Conservation (phyloP, 2,888 invertebrate species). For the Desoria tigrina region DNA sequence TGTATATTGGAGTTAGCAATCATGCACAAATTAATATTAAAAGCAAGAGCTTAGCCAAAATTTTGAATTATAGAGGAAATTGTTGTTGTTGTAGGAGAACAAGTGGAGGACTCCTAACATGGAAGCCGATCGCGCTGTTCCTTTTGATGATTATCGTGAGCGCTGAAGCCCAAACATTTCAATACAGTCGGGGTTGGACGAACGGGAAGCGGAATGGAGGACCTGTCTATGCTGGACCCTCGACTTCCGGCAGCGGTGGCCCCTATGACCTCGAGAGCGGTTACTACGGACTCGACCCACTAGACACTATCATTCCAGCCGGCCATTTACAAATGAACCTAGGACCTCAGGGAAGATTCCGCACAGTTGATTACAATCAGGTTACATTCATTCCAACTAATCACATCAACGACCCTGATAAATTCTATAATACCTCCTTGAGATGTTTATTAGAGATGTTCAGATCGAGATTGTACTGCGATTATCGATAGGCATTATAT, state of each 20-base stretch:
- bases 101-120: constrained; percentile 6
- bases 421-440: neutral
- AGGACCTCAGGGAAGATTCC: constrained; percentile 38
- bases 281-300: constrained; percentile 25
- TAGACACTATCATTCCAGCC: constrained; percentile 28
- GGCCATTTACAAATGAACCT: constrained; percentile 40
- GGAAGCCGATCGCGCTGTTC: constrained; percentile 56
- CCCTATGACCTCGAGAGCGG: constrained; percentile 30
- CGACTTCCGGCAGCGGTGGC: neutral
- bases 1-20: no score
- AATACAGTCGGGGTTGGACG: constrained; percentile 76
- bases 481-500: no score
- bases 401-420: neutral
- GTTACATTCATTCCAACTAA: constrained; percentile 19
- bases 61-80: no score
- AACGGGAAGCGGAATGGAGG: constrained; percentile 61
- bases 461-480: no score
- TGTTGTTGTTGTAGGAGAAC: no score
- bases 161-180: constrained; percentile 69
- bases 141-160: constrained; percentile 59
- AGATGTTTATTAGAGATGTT: no score
- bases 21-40: no score
- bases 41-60: no score
- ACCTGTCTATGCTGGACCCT: constrained; percentile 10
- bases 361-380: constrained; percentile 45